These are phyloP conservation scores for Chloroceryle amazona DNA, from an alignment of 2,797 vertebrate genomes.

Conservation along the genomic window DNA sequence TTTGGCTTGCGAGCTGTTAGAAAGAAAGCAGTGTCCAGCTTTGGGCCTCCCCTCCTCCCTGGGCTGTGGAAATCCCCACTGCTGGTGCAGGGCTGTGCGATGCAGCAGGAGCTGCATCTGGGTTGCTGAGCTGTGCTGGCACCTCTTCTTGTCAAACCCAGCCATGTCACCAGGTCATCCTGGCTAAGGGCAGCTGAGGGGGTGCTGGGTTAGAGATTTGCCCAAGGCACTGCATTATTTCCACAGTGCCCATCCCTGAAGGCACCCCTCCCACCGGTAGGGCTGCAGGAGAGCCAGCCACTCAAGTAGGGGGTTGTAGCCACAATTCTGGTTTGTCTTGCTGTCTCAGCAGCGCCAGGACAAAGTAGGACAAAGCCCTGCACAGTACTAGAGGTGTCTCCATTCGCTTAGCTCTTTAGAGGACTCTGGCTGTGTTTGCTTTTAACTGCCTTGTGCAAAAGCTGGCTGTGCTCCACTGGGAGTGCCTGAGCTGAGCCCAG, in stretches of 20 bases:
- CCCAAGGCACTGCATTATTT: background rate
- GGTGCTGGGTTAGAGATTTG: background rate
- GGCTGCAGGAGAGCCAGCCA: fast-evolving
- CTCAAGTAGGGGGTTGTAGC: fast-evolving
- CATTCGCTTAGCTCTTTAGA: background rate
- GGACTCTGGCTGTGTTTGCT: background rate
- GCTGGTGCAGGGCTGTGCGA: background rate
- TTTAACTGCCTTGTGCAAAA: background rate
- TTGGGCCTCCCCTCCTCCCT: background rate
- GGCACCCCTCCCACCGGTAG: fast-evolving
- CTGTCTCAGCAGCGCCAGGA: background rate
- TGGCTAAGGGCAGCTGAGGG: background rate
- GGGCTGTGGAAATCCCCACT: background rate
- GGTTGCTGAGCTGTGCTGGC: fast-evolving
- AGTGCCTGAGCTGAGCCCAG: fast-evolving
- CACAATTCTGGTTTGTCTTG: background rate
- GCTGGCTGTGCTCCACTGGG: background rate
- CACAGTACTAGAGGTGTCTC: background rate
- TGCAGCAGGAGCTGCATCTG: background rate
- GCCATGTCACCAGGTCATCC: background rate
- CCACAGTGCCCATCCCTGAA: fast-evolving
- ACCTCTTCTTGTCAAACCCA: background rate
- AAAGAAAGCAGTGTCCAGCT: background rate
- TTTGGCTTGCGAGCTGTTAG: background rate
- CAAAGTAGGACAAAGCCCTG: background rate